Evolutionary conservation across 2,797 vertebrate species (phyloP), one percentile per base, ranked within the genome.

Genomic region (Galagoides demidoff): DNA sequence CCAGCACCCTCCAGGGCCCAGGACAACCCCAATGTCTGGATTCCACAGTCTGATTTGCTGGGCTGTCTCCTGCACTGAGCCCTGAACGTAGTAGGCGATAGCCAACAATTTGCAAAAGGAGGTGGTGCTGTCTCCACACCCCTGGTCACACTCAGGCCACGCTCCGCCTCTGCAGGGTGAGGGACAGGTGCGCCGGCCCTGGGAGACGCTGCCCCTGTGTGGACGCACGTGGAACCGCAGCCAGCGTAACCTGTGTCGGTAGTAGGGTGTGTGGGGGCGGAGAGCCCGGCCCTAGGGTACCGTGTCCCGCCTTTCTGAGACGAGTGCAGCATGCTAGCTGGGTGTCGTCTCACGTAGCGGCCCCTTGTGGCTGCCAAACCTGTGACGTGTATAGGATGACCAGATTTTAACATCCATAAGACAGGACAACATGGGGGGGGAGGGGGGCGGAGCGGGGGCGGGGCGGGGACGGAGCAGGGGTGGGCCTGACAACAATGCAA

Each of bases 191-290:
- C 27, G 1, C 81, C 0, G 22, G 34, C 49, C 27, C 82, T 70
- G 79, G 73, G 81, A 92, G 74, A 57, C 7, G 52, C 93, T 86
- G 95, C 79, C 95, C 68, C 91, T 89, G 16, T 86, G 95, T 92
- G 96, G 96, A 45, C 95, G 0, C 16, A 37, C 22, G 0, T 52
- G 74, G 68, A 76, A 93, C 63, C 1, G 82, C 55, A 31, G 14
- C 11, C 3, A 0, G 19, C 16, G 31, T 34, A 1, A 7, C 23
- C 43, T 0, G 57, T 13, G 0, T 43, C 49, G 0, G 49, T 52
- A 52, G 14, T 52, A 3, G 49, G 14, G 5, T 68, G 4, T 17
- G 66, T n/a, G 39, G 68, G 16, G 10, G 29, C 52, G 68, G 52
- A 23, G 52, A 19, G 49, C 23, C 19, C 5, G 71, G 55, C 31